Conservation (phyloP, 2,888 invertebrate genomes). For the Rugalucina vietnamica region DNA sequence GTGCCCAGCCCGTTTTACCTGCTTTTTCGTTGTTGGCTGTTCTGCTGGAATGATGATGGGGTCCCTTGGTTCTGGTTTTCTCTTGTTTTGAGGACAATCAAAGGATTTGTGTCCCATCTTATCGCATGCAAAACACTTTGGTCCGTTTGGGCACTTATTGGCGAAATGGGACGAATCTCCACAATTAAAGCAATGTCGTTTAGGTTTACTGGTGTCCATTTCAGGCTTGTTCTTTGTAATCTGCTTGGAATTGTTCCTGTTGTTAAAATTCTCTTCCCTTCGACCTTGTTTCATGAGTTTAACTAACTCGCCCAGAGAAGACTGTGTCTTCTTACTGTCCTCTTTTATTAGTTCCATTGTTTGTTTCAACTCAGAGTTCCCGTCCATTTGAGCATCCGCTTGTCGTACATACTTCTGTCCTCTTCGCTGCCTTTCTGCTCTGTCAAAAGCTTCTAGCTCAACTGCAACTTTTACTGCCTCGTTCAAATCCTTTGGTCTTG, state of each 20-base stretch:
- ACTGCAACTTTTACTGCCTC: background rate
- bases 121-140: background rate
- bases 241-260: background rate
- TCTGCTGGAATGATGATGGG: background rate
- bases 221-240: background rate
- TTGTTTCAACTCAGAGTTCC: background rate
- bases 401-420: background rate
- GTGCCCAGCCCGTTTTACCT: background rate
- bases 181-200: background rate
- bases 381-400: background rate
- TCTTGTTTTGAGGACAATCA: background rate
- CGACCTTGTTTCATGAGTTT: background rate
- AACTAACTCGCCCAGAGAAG: background rate
- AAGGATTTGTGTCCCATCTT: background rate
- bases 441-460: slow-evolving; percentile 1
- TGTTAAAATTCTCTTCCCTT: background rate
- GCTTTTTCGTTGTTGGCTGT: background rate
- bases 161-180: background rate
- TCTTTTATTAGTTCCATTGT: background rate
- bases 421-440: background rate
- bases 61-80: background rate
- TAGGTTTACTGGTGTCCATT: background rate
- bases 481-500: background rate
- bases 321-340: background rate
- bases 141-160: background rate